These are phyloP conservation scores for Ameiurus melas DNA, from an alignment of 2,113 vertebrate species.

Conservation along the genomic window DNA sequence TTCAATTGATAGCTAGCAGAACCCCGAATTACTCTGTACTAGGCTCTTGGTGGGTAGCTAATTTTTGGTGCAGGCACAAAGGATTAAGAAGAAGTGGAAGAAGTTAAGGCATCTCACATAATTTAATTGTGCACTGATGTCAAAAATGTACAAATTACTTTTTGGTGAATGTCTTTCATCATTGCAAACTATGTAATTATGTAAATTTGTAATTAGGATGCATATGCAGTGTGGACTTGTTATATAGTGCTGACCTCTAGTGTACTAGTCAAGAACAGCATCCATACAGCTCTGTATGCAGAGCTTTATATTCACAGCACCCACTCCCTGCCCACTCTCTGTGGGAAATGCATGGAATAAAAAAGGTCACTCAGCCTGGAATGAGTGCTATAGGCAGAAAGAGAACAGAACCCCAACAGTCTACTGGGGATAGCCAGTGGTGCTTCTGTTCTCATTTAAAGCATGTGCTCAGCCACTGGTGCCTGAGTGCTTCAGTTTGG, in stretches of 20 bases:
- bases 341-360: not conserved
- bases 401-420: slow-evolving; percentile 17
- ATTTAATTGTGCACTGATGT: not conserved
- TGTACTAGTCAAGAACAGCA: slow-evolving; percentile 28
- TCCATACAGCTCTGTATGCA: not conserved
- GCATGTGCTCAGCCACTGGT: not conserved
- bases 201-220: not conserved
- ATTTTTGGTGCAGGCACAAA: slow-evolving; percentile 1
- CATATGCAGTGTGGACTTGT: not conserved
- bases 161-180: not conserved
- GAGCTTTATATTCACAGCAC: not conserved
- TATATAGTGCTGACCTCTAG: slow-evolving; percentile 49
- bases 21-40: not conserved
- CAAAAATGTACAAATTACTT: not conserved
- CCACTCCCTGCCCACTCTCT: not conserved
- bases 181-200: not conserved
- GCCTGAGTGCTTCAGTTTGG: slow-evolving; percentile 13
- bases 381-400: slow-evolving; percentile 1
- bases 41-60: not conserved
- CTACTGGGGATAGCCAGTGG: slow-evolving; percentile 7
- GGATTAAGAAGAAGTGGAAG: not conserved
- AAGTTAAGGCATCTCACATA: not conserved
- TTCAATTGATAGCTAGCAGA: not conserved
- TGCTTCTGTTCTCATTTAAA: slow-evolving; percentile 25
- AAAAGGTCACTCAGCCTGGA: slow-evolving; percentile 20